Base-by-base conservation (phyloP, 2,113 vertebrate species). In the Nerophis lumbriciformis region DNA sequence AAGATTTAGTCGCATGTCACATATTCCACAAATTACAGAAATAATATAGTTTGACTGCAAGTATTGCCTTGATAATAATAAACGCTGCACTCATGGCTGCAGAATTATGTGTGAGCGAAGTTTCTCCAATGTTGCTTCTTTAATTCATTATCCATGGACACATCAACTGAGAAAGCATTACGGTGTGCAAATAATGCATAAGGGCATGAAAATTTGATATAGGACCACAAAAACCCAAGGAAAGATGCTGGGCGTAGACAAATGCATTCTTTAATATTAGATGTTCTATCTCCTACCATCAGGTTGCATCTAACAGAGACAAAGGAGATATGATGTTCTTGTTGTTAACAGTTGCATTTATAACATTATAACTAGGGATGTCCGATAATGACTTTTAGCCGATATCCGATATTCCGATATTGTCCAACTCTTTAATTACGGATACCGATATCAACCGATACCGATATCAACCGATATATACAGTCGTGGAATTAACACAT, bases 101-200 rank as follows among this genome's bases (percentile, higher is more conserved):
- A 48, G 21, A 36, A 35, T 48, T 11, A 36, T 47, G 15, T 39
- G 15, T 42, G 15, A 56, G 54, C 14, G 1, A 59, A 48, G 12
- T 48, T 42, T 14, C 21, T 28, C 2, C 19, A 15, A 13, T 36
- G 35, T 36, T 59, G 12, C 19, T 48, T 59, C 47, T 47, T 42
- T 44, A 13, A 44, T 21, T 19, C n/a, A 13, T 57, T 57, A 37
- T 56, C 54, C 54, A 42, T 42, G 54, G 37, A 56, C 39, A 56
- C 54, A 19, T 39, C 44, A 36, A 59, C 44, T 10, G 35, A 21
- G n/a, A 12, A 8, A 48, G 8, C 47, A 48, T 36, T 60, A 19
- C 19, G 45, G 48, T 37, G 58, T 59, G 44, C 28, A 59, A 48
- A 47, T 59, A 59, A 59, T 47, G n/a, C 42, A 28, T 36, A 13